Evolutionary conservation across 2,888 invertebrate species (phyloP), one percentile per base, ranked within the genome.

Genomic region (Machimus atricapillus): DNA sequence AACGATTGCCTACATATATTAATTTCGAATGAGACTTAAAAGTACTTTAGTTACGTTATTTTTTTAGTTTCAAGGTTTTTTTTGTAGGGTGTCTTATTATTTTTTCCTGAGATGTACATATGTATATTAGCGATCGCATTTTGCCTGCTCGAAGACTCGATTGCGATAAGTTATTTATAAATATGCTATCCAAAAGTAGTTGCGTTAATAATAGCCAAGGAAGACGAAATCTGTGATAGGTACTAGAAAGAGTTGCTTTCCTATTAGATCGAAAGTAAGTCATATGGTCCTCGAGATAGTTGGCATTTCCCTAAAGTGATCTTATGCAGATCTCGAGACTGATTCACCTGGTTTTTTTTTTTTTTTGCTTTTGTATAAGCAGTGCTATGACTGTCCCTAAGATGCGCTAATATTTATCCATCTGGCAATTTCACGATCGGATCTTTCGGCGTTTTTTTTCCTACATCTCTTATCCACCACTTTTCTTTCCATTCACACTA

Each of bases 121-220:
- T 12, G 23, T 23, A 66, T 66, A 23, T 66, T 66, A 66, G 27
- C 66, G 66, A 66, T 66, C 23, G 14, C 23, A 27, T 27, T 66
- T 19, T 66, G 19, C 23, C 52, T 12, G 27, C 23, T 23, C 23
- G 27, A 66, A 66, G 27, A 58, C 58, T 58, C 66, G 19, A 66
- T 79, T 79, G 79, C 52, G 79, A 31, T 31, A n/a, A 34, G 79
- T 52, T 79, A 79, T 79, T 79, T 79, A 56, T 79, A 79, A 79
- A 52, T 52, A 1, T 27, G 7, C 23, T 52, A 52, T 79, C 52
- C 52, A 52, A 46, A 79, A 52, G 52, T 79, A 79, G 79, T 52
- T 52, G 16, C 27, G 52, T 46, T 79, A 79, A 52, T 52, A 79
- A 79, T 79, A 79, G 52, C 23, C 27, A 14, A 74, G 52, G 85